Percentiles rank a stretch among this genome's conserved stretches.
Evolutionary conservation across 2,888 invertebrate species (phyloP).

Genomic region (Cephus nigrinus): DNA sequence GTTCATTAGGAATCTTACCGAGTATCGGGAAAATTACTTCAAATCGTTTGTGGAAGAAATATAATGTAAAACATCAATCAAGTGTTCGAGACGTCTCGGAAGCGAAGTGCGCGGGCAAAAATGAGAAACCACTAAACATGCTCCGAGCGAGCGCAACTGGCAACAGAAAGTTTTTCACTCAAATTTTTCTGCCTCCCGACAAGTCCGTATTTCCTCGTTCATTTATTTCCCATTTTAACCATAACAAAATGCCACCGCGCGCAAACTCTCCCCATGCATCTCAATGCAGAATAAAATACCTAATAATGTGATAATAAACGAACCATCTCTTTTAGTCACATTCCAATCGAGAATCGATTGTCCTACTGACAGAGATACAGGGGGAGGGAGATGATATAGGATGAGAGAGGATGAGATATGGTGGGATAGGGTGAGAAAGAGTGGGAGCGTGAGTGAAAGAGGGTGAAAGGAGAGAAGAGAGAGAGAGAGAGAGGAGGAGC

Average conservation of each 20-base stretch:
- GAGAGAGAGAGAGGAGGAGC: slow-evolving; percentile 12
- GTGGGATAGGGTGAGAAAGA: slow-evolving; percentile 7
- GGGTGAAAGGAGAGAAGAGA: slow-evolving; percentile 6
- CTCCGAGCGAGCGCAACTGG: background rate
- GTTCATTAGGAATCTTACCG: background rate
- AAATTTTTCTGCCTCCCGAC: background rate
- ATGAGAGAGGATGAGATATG: slow-evolving; percentile 7
- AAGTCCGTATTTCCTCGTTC: background rate
- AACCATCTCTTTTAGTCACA: background rate
- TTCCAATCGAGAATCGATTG: background rate
- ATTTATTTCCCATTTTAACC: background rate
- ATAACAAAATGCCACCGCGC: background rate
- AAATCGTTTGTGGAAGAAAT: slow-evolving; percentile 29
- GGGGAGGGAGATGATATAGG: slow-evolving; percentile 15
- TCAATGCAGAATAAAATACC: background rate
- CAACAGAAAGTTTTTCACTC: background rate
- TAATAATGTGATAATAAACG: background rate
- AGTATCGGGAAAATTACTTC: slow-evolving; percentile 32
- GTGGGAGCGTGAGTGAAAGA: slow-evolving; percentile 8
- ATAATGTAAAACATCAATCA: slow-evolving; percentile 13
- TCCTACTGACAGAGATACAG: background rate
- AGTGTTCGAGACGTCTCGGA: slow-evolving; percentile 24
- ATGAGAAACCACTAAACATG: slow-evolving; percentile 1
- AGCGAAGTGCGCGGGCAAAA: slow-evolving; percentile 28
- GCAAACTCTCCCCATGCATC: background rate